Conservation (phyloP, 2,113 vertebrate genomes). For the Aythya baeri region DNA sequence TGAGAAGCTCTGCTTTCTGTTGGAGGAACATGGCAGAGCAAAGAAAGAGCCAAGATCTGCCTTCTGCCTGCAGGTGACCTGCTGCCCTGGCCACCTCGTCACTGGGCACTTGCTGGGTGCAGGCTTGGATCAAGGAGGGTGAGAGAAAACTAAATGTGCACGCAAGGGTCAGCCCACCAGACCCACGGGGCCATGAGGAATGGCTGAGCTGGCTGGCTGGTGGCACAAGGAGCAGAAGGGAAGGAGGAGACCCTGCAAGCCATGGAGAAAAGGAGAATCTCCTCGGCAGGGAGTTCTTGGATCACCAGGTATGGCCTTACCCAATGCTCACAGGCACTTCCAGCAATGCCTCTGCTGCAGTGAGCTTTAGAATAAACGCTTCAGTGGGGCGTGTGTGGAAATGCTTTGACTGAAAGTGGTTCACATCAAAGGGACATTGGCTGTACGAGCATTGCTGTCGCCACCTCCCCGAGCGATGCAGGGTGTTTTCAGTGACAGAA, state of each 20-base stretch:
- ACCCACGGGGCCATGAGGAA: fast-evolving
- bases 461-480: background rate
- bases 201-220: fast-evolving
- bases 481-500: background rate
- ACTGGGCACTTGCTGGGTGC: background rate
- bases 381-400: background rate
- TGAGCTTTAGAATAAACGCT: fast-evolving
- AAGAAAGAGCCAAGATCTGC: background rate
- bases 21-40: background rate
- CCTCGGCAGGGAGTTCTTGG: background rate
- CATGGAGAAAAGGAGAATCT: background rate
- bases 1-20: background rate
- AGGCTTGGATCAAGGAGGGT: background rate
- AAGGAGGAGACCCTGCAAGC: background rate
- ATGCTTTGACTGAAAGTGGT: fast-evolving
- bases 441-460: background rate
- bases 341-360: background rate
- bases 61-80: background rate
- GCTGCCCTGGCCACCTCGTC: background rate
- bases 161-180: background rate
- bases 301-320: background rate
- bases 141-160: background rate
- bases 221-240: background rate
- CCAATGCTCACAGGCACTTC: background rate
- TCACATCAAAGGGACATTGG: too few relatives aligned